Evolutionary conservation across 2,888 invertebrate genomes (phyloP), one percentile per base, ranked within the genome.

Genomic region (Mimumesa dahlbomi): DNA sequence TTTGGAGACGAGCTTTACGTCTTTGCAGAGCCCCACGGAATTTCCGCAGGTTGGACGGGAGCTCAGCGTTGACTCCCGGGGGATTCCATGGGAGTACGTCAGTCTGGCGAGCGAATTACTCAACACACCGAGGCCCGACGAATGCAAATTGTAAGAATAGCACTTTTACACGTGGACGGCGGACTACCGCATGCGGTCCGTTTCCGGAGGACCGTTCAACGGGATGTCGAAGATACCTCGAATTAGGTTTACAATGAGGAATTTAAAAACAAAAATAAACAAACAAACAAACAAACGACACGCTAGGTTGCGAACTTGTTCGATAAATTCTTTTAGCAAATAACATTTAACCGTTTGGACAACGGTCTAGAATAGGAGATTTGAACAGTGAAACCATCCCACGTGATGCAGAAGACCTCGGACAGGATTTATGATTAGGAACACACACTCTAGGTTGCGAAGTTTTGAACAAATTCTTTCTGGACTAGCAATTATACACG

Each of bases 1-100:
- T 83, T 90, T 95, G 68, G 95, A 95, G 89, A 95, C 95, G 9
- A 94, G 94, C 82, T 95, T 95, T 89, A 94, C 94, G 19, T 94
- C 93, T 69, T 88, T 94, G 25, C 93, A 93, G 82, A 92, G 92
- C 79, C 91, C 91, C 1, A 87, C 89, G 50, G 86, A 88, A 64
- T 85, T 87, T 57, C 87, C 87, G 1, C 86, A 86, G 57, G 84
- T 85, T 69, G 83, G 86, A 57, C 84, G 88, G 19, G 89, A 89
- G 73, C 83, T 88, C 66, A 87, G 89, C 83, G 79, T 88, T 71
- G 87, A 90, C 74, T 88, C 89, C 57, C 82, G 84, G 5, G 88
- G 87, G 43, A 79, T 90, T 21, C 89, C 91, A 49, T 91, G 91
- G 91, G 91, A 92, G 72, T 90, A 90, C 81, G 87, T 90, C 66